Percentiles rank a stretch among this genome's conserved stretches.
These are phyloP conservation scores for Gonioctena quinquepunctata DNA, from an alignment of 1,140 invertebrate genomes.

Conservation along the genomic window DNA sequence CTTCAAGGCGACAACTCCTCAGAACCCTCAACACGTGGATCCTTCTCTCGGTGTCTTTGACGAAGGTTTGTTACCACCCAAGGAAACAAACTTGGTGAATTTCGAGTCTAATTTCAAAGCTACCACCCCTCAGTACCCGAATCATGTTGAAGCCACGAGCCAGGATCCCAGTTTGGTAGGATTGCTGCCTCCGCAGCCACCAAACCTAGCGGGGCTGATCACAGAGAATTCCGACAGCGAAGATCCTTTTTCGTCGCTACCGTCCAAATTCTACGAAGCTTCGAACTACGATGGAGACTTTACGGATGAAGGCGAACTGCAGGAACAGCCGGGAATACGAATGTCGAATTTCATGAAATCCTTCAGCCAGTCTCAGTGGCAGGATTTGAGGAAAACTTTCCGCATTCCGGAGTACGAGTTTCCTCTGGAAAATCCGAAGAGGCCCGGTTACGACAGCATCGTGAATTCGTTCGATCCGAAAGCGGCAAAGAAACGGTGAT, in stretches of 20 bases:
- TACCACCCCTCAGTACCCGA: conserved; percentile 44
- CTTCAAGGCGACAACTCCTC: conserved; percentile 43
- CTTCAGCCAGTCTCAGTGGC: conserved; percentile 40
- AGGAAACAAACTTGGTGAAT: conserved; percentile 18
- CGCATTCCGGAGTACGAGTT: conserved; percentile 53
- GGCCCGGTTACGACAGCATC: conserved; percentile 14
- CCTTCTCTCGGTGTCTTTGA: conserved; percentile 30
- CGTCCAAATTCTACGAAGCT: conserved; percentile 35
- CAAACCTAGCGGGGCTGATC: not conserved
- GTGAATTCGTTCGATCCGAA: conserved; percentile 7
- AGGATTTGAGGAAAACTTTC: conserved; percentile 44
- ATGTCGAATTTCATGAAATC: conserved; percentile 35
- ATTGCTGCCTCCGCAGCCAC: conserved; percentile 21
- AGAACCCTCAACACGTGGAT: conserved; percentile 39
- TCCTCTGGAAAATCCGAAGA: conserved; percentile 32
- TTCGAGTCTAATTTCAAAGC: conserved; percentile 40
- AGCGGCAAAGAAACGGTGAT: not conserved
- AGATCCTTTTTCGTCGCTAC: not conserved
- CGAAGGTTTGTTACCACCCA: conserved; percentile 28
- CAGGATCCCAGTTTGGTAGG: conserved; percentile 33
- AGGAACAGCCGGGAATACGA: conserved; percentile 21
- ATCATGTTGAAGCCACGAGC: conserved; percentile 35
- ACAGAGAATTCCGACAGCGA: not conserved
- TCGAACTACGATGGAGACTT: conserved; percentile 33
- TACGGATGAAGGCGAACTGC: conserved; percentile 9